Percentiles rank a stretch among this genome's conserved stretches.
phyloP scores from a whole-genome alignment of 1,140 invertebrate species.

The Drosophila equinoxialis region DNA sequence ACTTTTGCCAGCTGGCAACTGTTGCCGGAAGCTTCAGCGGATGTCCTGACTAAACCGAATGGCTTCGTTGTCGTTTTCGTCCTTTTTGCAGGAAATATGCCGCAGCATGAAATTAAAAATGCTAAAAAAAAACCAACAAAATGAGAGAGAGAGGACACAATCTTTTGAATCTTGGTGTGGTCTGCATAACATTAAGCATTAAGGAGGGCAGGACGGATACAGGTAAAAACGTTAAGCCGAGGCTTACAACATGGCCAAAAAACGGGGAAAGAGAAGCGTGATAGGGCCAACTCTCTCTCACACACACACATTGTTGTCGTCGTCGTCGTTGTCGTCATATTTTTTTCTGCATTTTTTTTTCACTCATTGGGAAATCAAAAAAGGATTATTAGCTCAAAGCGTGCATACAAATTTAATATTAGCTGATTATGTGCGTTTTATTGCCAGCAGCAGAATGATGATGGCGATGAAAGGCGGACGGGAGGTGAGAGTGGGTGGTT shows the following conservation, averaged over 20 bases:
- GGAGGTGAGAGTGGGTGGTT: neutral
- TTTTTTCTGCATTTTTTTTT: conserved; percentile 23
- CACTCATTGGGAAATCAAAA: conserved; percentile 59
- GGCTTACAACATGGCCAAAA: conserved; percentile 37
- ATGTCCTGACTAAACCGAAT: conserved; percentile 77
- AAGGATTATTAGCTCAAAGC: conserved; percentile 77
- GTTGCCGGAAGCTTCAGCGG: conserved; percentile 72
- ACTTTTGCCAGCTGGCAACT: conserved; percentile 68
- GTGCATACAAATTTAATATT: conserved; percentile 74
- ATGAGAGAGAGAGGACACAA: neutral
- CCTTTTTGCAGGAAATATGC: conserved; percentile 58
- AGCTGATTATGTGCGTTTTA: conserved; percentile 72
- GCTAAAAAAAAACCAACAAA: conserved; percentile 24
- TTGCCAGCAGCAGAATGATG: conserved; percentile 22
- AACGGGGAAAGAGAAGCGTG: conserved; percentile 6
- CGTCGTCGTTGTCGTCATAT: conserved; percentile 49
- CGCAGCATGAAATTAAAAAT: conserved; percentile 74
- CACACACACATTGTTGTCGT: conserved; percentile 46
- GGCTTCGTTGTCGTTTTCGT: conserved; percentile 48
- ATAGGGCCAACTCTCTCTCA: neutral
- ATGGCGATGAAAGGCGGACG: neutral
- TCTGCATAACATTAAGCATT: conserved; percentile 39
- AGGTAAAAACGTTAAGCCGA: conserved; percentile 38
- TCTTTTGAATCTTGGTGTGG: conserved; percentile 21
- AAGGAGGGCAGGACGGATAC: conserved; percentile 11